Percentiles rank a stretch among this genome's conserved stretches.
Conservation (phyloP, 2,113 vertebrate species). For the Tetrao urogallus region DNA sequence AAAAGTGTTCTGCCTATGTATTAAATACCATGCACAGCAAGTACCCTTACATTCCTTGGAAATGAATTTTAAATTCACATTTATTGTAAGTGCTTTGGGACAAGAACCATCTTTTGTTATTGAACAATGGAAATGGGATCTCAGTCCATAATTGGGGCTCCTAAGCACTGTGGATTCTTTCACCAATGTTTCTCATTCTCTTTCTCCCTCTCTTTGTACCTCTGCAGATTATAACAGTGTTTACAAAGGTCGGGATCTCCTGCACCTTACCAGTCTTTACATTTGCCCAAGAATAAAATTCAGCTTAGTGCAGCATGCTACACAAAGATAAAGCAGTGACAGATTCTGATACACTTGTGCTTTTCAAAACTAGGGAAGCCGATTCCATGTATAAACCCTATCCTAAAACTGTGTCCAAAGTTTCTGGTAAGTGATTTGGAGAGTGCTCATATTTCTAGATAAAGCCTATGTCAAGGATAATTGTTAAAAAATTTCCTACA, state of each 20-base stretch:
- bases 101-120: conserved; percentile 63
- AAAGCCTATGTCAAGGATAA: background rate
- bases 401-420: conserved; percentile 40
- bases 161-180: conserved; percentile 65
- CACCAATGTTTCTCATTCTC: conserved; percentile 56
- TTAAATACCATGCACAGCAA: conserved; percentile 47
- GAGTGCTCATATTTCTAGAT: background rate
- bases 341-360: conserved; percentile 31
- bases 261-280: conserved; percentile 53
- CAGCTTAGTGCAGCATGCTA: conserved; percentile 53
- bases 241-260: conserved; percentile 61
- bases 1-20: conserved; percentile 43
- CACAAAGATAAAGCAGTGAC: conserved; percentile 51
- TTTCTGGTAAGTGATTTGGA: background rate
- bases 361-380: conserved; percentile 54
- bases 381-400: conserved; percentile 35
- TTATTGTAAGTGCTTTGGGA: conserved; percentile 57
- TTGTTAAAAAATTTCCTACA: background rate
- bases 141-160: conserved; percentile 60
- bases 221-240: conserved; percentile 59
- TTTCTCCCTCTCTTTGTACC: conserved; percentile 44
- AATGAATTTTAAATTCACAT: conserved; percentile 68
- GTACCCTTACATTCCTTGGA: conserved; percentile 53
- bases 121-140: conserved; percentile 62
- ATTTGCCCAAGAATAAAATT: conserved; percentile 46